These are phyloP conservation scores for Psittacula derbiana DNA, from an alignment of 2,797 vertebrate species.

Conservation along the genomic window DNA sequence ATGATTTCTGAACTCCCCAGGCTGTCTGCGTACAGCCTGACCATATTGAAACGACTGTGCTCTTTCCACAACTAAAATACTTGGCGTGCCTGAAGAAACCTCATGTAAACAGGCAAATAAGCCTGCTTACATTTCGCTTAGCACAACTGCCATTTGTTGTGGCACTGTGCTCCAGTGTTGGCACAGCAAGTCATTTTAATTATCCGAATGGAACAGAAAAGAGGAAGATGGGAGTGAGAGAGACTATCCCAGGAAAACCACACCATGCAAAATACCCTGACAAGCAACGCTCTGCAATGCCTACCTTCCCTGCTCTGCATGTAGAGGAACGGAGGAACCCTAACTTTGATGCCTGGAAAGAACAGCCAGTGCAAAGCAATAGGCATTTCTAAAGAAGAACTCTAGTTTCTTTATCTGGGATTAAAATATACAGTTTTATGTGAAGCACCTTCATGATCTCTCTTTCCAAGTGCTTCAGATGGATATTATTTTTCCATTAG, in stretches of 20 bases:
- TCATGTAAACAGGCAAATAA: neutral
- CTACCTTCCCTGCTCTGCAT: neutral
- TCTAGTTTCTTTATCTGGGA: neutral
- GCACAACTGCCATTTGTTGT: neutral
- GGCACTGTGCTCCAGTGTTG: neutral
- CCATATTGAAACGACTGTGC: neutral
- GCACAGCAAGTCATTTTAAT: neutral
- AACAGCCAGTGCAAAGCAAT: neutral
- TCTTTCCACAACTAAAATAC: neutral
- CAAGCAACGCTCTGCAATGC: rapidly evolving
- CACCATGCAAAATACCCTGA: neutral
- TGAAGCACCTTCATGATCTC: neutral
- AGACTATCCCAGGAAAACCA: neutral
- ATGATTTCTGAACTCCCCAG: neutral
- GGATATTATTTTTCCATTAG: neutral
- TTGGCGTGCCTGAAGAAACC: neutral
- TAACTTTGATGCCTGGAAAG: neutral
- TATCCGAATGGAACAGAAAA: neutral
- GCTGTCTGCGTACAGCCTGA: neutral
- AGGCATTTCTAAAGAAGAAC: neutral
- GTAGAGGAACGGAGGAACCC: neutral
- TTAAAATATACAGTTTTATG: neutral
- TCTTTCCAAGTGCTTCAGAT: neutral
- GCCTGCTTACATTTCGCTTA: neutral
- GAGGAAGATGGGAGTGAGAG: neutral